Conservation (phyloP, 2,888 invertebrate genomes). For the Pasiphila rectangulata region DNA sequence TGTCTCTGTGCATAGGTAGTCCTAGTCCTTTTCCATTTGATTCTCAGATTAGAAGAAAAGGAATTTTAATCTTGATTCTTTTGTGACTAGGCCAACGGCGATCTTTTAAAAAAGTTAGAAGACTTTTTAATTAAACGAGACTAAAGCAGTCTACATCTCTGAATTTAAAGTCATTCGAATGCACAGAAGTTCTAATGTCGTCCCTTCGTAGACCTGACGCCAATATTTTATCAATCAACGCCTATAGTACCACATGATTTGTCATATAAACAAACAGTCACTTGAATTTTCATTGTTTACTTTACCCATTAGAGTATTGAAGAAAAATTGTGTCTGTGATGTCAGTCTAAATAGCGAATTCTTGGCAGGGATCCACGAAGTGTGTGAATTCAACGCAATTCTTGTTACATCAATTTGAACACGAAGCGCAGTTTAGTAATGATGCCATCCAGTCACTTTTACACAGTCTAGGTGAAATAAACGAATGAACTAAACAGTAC, state of each 20-base stretch:
- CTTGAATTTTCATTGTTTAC: constrained; percentile 12
- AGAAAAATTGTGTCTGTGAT: constrained; percentile 20
- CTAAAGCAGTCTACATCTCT: too few species aligned
- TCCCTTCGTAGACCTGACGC: neutral
- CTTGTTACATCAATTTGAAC: constrained; percentile 24
- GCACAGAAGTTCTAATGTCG: too few species aligned
- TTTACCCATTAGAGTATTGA: constrained; percentile 15
- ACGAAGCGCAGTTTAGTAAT: constrained; percentile 15
- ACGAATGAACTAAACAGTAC: too few species aligned
- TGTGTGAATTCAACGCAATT: constrained; percentile 23
- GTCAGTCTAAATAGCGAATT: constrained; percentile 23
- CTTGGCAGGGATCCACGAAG: constrained; percentile 18
- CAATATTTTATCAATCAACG: neutral
- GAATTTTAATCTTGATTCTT: neutral
- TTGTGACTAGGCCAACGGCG: neutral
- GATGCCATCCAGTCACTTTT: constrained; percentile 16
- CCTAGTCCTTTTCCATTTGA: neutral
- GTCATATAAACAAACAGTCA: constrained; percentile 3
- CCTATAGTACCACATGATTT: neutral
- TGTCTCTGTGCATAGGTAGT: too few species aligned
- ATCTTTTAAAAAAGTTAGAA: too few species aligned
- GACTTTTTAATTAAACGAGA: too few species aligned
- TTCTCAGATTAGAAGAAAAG: too few species aligned
- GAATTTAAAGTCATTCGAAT: too few species aligned
- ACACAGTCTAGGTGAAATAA: too few species aligned